Base-by-base conservation (phyloP, 2,888 invertebrate genomes). In the Anagyrus pseudococci region DNA sequence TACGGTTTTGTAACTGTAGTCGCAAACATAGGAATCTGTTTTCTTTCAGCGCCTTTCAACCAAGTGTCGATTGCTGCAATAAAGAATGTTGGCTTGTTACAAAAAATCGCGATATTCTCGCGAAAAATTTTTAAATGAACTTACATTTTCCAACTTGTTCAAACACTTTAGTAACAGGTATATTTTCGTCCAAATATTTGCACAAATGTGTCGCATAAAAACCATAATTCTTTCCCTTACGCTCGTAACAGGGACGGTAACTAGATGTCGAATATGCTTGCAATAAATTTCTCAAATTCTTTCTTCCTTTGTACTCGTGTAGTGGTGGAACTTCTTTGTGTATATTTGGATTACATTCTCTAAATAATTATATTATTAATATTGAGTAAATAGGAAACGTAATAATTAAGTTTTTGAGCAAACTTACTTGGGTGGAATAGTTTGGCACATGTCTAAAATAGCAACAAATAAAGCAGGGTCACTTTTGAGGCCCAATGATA, bases 381-480 rank as follows among this genome's bases (percentile, higher is more conserved):
- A 43, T 17, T 10, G 4, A 4, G 22, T 10, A 23, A 1, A 15
- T n/a, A 19, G 17, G 10, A 44, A 17, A 33, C n/a, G 26, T 23
- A 22, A 26, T 17, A 53, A 43, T 6, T n/a, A 1, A 20, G 33
- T 43, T 62, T 73, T n/a, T n/a, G n/a, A n/a, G n/a, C n/a, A n/a
- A n/a, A n/a, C n/a, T n/a, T 70, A 75, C 80, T 72, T 72, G n/a
- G 72, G 70, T n/a, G 80, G 79, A 43, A 72, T 68, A 47, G 73
- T 75, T 67, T 79, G 77, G 54, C 81, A 81, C 72, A 76, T 80
- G 52, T 81, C 81, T 25, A 81, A 70, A 15, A 81, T 73, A 10
- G 75, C 68, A 40, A 78, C 75, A 13, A 80, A 67, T 29, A 81
- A 69, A 23, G 74, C 68, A 40, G 80, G 80, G 58, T 79, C 74